phyloP scores from a whole-genome alignment of 2,113 vertebrate species.

The Ptychochromis oligacanthus region DNA sequence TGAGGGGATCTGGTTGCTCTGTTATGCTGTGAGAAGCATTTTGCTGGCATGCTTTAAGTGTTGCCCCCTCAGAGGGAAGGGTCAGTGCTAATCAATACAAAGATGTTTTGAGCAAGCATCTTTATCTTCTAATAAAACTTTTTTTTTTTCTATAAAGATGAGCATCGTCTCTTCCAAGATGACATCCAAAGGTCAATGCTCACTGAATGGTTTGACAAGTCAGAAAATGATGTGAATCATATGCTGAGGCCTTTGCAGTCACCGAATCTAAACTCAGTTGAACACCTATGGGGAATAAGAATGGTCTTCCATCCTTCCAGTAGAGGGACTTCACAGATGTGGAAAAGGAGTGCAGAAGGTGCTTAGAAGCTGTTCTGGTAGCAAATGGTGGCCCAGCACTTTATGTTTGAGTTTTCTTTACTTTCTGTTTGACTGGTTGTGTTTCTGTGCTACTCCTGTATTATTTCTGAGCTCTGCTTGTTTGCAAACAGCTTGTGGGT shows the following conservation, averaged over 20 bases:
- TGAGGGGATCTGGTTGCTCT: background rate
- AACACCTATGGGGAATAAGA: background rate
- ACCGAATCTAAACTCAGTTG: background rate
- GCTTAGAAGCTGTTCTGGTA: no score
- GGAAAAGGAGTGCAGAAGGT: no score
- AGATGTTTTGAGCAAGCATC: background rate
- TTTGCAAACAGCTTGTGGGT: background rate
- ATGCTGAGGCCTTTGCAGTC: background rate
- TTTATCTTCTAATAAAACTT: background rate
- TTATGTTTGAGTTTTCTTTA: background rate
- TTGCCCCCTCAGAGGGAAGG: background rate
- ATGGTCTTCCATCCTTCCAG: background rate
- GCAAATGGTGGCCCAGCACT: background rate
- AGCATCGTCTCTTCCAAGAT: background rate
- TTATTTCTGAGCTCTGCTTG: background rate
- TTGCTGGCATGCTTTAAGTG: background rate
- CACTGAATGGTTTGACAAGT: background rate
- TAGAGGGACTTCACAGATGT: background rate
- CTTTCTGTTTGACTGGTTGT: background rate
- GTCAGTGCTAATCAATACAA: background rate
- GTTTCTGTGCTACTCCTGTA: background rate
- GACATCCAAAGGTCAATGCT: background rate
- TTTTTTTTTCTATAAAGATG: background rate
- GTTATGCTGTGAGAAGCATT: background rate
- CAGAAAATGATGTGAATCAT: background rate